These are phyloP conservation scores for Leptopterna dolabrata DNA, from an alignment of 2,888 invertebrate genomes.

Conservation along the genomic window DNA sequence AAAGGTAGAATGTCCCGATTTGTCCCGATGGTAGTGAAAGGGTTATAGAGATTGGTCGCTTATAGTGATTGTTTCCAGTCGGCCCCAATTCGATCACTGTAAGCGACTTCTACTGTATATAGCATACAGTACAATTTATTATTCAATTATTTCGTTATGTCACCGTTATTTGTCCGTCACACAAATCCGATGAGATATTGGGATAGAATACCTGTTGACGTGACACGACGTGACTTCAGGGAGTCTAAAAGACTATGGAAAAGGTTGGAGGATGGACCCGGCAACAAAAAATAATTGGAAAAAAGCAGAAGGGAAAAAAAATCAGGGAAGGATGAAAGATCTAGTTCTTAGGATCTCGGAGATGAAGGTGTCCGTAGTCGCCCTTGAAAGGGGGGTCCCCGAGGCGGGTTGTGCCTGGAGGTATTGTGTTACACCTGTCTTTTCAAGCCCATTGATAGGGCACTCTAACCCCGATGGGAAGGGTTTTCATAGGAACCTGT, in stretches of 20 bases:
- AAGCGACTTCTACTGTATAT: too few relatives aligned
- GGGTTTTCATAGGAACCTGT: background rate
- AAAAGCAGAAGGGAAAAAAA: background rate
- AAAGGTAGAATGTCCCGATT: too few relatives aligned
- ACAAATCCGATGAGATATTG: background rate
- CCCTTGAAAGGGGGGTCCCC: background rate
- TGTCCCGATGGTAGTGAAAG: too few relatives aligned
- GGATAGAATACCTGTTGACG: background rate
- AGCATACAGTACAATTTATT: too few relatives aligned
- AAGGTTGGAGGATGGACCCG: background rate
- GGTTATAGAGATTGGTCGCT: too few relatives aligned
- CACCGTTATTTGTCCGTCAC: background rate
- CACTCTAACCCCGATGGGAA: background rate
- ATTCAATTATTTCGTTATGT: too few relatives aligned
- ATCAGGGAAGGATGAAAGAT: slow-evolving; percentile 1
- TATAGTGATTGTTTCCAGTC: too few relatives aligned
- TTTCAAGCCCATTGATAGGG: background rate
- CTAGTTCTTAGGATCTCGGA: background rate
- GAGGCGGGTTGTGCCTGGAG: background rate
- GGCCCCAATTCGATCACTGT: too few relatives aligned
- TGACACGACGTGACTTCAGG: background rate
- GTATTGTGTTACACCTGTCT: slow-evolving; percentile 11
- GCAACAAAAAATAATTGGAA: background rate
- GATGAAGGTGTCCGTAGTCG: background rate
- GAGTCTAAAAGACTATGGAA: background rate